Evolutionary conservation across 2,888 invertebrate species (phyloP).

Genomic region (Seladonia tumulorum): DNA sequence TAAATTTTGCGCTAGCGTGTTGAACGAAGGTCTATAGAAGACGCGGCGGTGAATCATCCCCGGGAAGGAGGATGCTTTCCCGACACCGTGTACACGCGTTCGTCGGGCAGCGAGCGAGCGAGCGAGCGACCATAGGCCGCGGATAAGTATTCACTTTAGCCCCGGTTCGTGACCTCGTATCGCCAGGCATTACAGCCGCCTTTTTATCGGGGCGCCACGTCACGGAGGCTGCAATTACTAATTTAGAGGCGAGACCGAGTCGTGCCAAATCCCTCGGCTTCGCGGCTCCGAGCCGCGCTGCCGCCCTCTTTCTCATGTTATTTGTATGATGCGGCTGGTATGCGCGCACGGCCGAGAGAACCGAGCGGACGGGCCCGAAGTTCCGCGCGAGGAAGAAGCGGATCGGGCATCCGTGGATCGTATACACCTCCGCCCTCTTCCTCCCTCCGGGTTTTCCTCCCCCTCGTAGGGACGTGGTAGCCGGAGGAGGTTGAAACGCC

Average conservation of each 20-base stretch:
- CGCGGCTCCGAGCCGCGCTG: conserved; percentile 59
- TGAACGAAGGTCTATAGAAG: background rate
- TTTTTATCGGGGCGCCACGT: conserved; percentile 79
- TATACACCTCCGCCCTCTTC: background rate
- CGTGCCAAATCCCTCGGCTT: conserved; percentile 80
- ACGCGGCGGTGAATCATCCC: background rate
- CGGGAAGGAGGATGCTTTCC: background rate
- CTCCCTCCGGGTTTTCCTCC: background rate
- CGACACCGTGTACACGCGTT: conserved; percentile 11
- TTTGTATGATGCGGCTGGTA: conserved; percentile 63
- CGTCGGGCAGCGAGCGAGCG: conserved; percentile 4
- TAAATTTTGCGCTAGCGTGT: background rate
- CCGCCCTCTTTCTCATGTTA: conserved; percentile 79
- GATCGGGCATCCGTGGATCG: conserved; percentile 43
- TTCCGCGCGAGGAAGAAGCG: conserved; percentile 27
- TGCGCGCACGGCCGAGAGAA: conserved; percentile 31
- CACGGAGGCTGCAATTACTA: conserved; percentile 83
- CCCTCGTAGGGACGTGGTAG: conserved; percentile 46
- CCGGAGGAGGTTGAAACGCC: conserved; percentile 39
- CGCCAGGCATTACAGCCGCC: conserved; percentile 75
- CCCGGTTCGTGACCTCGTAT: conserved; percentile 79
- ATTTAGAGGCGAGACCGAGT: conserved; percentile 83
- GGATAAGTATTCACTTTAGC: conserved; percentile 78
- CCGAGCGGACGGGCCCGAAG: conserved; percentile 22
- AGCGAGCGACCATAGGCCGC: conserved; percentile 45